Percentiles rank a stretch among this genome's conserved stretches.
phyloP scores from a whole-genome alignment of 2,888 invertebrate genomes.

The Lycocerus yunnanus region DNA sequence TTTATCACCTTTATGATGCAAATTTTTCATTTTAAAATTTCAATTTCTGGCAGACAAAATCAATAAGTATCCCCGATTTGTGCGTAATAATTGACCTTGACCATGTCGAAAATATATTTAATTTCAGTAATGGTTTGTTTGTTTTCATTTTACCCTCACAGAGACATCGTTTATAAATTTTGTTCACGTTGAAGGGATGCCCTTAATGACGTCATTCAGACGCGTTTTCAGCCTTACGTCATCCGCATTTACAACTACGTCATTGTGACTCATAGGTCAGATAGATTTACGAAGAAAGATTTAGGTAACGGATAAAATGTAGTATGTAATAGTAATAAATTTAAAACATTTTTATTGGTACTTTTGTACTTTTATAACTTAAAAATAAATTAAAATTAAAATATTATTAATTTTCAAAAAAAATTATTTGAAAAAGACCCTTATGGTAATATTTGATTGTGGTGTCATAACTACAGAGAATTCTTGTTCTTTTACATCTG shows the following conservation, averaged over 20 bases:
- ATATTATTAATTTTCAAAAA: too few species aligned
- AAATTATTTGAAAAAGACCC: too few species aligned
- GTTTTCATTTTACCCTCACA: not conserved
- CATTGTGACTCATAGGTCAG: slow-evolving; percentile 46
- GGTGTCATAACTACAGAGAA: too few species aligned
- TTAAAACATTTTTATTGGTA: too few species aligned
- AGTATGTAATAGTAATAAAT: too few species aligned
- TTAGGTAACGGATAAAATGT: not conserved
- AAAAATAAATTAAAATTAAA: too few species aligned
- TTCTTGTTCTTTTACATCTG: not conserved
- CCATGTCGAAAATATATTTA: not conserved
- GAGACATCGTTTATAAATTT: not conserved
- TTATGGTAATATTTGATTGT: too few species aligned
- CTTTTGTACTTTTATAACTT: too few species aligned
- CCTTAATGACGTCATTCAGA: slow-evolving; percentile 46
- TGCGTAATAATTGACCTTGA: not conserved
- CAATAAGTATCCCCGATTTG: not conserved
- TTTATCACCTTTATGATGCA: not conserved
- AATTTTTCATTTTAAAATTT: not conserved
- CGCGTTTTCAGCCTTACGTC: slow-evolving; percentile 48
- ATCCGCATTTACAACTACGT: slow-evolving; percentile 45
- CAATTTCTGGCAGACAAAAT: not conserved
- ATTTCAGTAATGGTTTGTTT: not conserved
- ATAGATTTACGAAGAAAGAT: not conserved
- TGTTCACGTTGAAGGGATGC: slow-evolving; percentile 9